Percentiles rank a stretch among this genome's conserved stretches.
These are phyloP conservation scores for Phenganax stokvisi DNA, from an alignment of 92 coral and sea anemone genomes.

Conservation along the genomic window DNA sequence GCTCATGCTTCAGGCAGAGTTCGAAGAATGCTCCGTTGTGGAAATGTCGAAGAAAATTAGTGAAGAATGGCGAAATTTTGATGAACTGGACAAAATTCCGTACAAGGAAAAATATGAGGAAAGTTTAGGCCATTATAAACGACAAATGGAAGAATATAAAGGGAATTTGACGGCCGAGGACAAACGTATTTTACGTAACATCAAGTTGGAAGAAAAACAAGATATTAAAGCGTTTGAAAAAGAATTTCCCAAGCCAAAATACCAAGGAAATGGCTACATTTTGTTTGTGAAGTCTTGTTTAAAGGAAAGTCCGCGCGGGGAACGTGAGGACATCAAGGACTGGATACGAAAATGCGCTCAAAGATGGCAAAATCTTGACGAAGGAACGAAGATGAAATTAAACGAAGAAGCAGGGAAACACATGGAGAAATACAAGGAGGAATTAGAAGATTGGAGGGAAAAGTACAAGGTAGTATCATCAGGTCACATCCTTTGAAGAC, in stretches of 20 bases:
- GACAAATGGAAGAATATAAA: constrained; percentile 46
- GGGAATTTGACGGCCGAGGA: constrained; percentile 44
- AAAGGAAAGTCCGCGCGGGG: constrained; percentile 41
- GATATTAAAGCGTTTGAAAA: constrained; percentile 53
- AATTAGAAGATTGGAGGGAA: constrained; percentile 60
- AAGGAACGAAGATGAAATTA: constrained; percentile 42
- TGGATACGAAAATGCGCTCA: constrained; percentile 52
- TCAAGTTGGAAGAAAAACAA: constrained; percentile 19
- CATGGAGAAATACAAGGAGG: constrained; percentile 54
- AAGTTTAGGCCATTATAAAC: constrained; percentile 46
- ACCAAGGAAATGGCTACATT: constrained; percentile 50
- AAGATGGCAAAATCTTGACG: constrained; percentile 54
- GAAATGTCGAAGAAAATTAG: constrained; percentile 41
- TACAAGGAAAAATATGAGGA: constrained; percentile 45
- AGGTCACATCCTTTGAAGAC: too few relatives aligned
- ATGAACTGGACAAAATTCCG: constrained; percentile 42
- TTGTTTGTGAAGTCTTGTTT: constrained; percentile 50
- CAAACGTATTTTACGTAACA: constrained; percentile 43
- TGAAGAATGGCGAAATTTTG: constrained; percentile 45
- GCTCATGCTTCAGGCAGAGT: constrained; percentile 14
- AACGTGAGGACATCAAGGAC: constrained; percentile 39
- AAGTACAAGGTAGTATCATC: constrained; percentile 37
- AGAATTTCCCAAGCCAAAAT: constrained; percentile 55
- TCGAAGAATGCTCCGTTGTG: constrained; percentile 4
- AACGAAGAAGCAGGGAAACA: constrained; percentile 48